Evolutionary conservation across 2,113 vertebrate genomes (phyloP), one percentile per base, ranked within the genome.

Genomic region (Pteruthius melanotis): DNA sequence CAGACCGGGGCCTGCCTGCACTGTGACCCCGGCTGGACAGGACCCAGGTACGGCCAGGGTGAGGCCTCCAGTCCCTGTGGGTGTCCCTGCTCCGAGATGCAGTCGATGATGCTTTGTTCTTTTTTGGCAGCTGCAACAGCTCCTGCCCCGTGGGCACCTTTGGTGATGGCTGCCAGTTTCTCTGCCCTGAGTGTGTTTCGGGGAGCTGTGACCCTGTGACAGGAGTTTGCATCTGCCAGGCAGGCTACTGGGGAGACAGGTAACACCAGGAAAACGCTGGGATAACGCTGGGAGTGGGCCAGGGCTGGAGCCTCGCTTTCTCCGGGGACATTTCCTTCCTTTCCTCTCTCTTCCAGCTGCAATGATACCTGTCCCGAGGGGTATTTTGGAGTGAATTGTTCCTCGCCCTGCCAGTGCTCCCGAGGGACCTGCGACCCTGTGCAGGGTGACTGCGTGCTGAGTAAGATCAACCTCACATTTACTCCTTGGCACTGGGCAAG

Each of bases 191-290:
- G 53, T 99, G 99, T 83, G 64, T 98, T 79, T 97, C 97, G 0
- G 99, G 99, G 27, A 83, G 89, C 82, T 99, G 99, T n/a, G 97
- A 99, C 72, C 98, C 98, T 0, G 97, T 98, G 95, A 99, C 98
- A 37, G 99, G 99, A 96, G 98, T 85, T 26, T 99, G 99, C 68
- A 13, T 98, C 94, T 99, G 99, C 96, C 97, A 94, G 35, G 92
- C 97, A 2, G 99, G 99, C 81, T 99, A 98, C 96, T 98, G 98
- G 98, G 99, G 99, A 72, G 95, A 97, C 92, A 99, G 99, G 99
- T 99, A 97, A 98, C 0, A 3, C 47, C 31, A 24, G 35, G 40
- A 69, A 99, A 97, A 98, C 0, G 6, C 60, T 37, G 33, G 37
- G 52, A 45, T 99, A 96, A 98, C 0, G 4, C 30, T 2, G 11